These are phyloP conservation scores for Dugesia japonica DNA, from an alignment of 2,888 invertebrate species.

Conservation along the genomic window DNA sequence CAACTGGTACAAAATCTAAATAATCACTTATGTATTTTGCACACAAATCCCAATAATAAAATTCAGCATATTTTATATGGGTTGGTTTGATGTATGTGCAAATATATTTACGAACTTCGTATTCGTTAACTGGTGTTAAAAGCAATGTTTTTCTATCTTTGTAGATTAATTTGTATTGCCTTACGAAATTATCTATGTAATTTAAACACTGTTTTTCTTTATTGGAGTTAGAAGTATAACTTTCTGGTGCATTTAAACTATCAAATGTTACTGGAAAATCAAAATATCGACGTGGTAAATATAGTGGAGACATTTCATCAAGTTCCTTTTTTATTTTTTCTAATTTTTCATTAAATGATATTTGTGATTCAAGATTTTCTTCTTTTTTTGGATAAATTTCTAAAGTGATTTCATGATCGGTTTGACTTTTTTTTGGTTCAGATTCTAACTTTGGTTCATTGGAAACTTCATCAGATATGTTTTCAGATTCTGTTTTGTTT, in stretches of 20 bases:
- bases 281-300: background rate
- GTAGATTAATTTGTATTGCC: slow-evolving; percentile 47
- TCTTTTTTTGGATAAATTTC: background rate
- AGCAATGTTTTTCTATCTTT: slow-evolving; percentile 46
- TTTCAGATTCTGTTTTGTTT: too few relatives aligned
- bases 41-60: slow-evolving; percentile 60
- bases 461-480: too few relatives aligned
- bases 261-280: slow-evolving; percentile 38
- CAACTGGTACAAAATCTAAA: slow-evolving; percentile 60
- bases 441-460: too few relatives aligned
- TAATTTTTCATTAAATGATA: background rate
- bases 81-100: slow-evolving; percentile 67
- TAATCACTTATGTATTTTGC: slow-evolving; percentile 63
- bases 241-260: slow-evolving; percentile 43
- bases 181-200: slow-evolving; percentile 47
- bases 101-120: slow-evolving; percentile 62
- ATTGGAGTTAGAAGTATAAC: slow-evolving; percentile 44
- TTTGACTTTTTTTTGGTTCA: background rate
- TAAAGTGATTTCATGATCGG: background rate
- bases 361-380: background rate
- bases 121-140: slow-evolving; percentile 40
- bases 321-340: background rate
- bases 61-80: slow-evolving; percentile 57
- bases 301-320: background rate
- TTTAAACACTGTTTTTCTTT: slow-evolving; percentile 45